These are phyloP conservation scores for Setipinna tenuifilis DNA, from an alignment of 2,797 vertebrate species.

Conservation along the genomic window DNA sequence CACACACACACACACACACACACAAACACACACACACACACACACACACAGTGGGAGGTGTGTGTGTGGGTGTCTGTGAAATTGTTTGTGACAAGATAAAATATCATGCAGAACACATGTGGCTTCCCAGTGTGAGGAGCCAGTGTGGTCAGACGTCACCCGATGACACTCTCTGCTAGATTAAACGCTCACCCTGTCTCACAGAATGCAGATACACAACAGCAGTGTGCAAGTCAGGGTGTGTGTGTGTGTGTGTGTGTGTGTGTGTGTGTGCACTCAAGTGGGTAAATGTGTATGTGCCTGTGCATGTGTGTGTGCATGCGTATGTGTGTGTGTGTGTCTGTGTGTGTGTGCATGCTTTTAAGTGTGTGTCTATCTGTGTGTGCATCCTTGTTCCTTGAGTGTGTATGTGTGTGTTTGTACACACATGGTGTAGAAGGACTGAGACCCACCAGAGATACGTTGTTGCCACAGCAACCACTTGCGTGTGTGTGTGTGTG, in stretches of 20 bases:
- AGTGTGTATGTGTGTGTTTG: background rate
- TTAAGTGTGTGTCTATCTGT: background rate
- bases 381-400: no score
- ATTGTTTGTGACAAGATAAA: background rate
- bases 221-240: background rate
- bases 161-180: background rate
- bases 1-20: background rate
- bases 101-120: background rate
- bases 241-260: background rate
- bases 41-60: background rate
- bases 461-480: conserved; percentile 12
- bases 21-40: background rate
- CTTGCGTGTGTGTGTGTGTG: conserved; percentile 1
- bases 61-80: background rate
- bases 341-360: background rate
- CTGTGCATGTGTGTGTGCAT: background rate
- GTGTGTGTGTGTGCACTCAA: background rate
- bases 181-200: background rate
- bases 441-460: conserved; percentile 1
- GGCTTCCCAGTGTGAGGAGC: background rate
- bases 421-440: background rate
- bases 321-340: background rate
- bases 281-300: background rate
- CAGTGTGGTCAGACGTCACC: background rate
- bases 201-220: background rate